phyloP scores from a whole-genome alignment of 1,140 invertebrate genomes.

The Sinella curviseta region DNA sequence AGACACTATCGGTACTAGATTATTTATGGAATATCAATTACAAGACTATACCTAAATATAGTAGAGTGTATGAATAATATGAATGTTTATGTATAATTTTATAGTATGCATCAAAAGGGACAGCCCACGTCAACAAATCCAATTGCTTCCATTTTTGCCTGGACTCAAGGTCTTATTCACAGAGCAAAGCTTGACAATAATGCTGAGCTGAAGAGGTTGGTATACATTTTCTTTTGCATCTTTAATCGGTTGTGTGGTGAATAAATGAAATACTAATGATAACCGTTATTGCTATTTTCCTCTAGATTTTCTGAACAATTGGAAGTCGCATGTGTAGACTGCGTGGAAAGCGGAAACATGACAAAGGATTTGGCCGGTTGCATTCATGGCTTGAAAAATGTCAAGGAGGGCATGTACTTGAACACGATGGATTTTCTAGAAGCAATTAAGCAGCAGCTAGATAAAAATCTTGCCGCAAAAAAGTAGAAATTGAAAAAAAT shows the following conservation, averaged over 20 bases:
- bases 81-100: slow-evolving; percentile 39
- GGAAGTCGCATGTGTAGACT: slow-evolving; percentile 77
- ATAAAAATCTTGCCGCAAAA: slow-evolving; percentile 58
- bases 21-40: not conserved
- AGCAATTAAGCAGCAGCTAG: slow-evolving; percentile 75
- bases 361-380: slow-evolving; percentile 88
- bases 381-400: slow-evolving; percentile 75
- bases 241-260: not conserved
- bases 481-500: too few species aligned
- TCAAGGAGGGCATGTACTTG: slow-evolving; percentile 76
- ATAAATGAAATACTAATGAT: not conserved
- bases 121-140: slow-evolving; percentile 85
- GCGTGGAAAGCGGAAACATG: slow-evolving; percentile 83
- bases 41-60: not conserved
- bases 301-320: slow-evolving; percentile 60
- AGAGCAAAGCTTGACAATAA: slow-evolving; percentile 80
- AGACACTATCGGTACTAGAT: slow-evolving; percentile 73
- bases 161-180: slow-evolving; percentile 81
- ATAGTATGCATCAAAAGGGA: slow-evolving; percentile 72
- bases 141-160: slow-evolving; percentile 89
- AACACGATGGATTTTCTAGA: slow-evolving; percentile 83
- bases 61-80: slow-evolving; percentile 27
- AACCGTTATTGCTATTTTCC: slow-evolving; percentile 37
- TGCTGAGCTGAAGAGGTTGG: slow-evolving; percentile 64
- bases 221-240: not conserved